Conservation (phyloP, 2,888 invertebrate genomes). For the Netelia melanura region DNA sequence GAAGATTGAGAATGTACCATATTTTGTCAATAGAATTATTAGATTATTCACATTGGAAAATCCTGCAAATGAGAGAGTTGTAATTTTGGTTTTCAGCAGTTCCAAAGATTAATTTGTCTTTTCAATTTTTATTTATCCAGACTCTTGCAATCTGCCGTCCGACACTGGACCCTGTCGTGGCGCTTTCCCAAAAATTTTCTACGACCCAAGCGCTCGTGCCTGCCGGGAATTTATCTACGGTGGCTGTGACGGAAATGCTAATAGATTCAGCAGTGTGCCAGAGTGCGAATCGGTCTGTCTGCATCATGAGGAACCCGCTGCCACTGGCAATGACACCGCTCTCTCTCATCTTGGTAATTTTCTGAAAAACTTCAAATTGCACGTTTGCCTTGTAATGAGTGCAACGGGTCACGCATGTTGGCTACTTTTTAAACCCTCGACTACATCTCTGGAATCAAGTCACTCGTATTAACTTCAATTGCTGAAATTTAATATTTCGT, state of each 20-base stretch:
- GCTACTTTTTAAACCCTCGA: background rate
- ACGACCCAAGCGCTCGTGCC: constrained; percentile 86
- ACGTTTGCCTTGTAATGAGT: background rate
- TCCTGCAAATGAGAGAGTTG: background rate
- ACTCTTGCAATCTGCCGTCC: constrained; percentile 89
- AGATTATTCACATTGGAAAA: background rate
- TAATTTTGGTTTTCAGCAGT: constrained; percentile 3
- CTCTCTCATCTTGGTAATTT: constrained; percentile 81
- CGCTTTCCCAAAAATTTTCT: constrained; percentile 89
- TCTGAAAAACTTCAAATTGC: background rate
- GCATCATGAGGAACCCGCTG: constrained; percentile 86
- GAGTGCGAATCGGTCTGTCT: constrained; percentile 92
- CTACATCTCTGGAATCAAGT: background rate
- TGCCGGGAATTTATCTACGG: constrained; percentile 92
- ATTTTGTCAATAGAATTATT: constrained; percentile 31
- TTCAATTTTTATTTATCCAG: constrained; percentile 83
- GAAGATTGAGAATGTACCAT: background rate
- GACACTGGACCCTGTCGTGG: constrained; percentile 91
- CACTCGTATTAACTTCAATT: background rate
- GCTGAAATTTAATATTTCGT: background rate
- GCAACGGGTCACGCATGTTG: background rate
- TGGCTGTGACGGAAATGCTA: constrained; percentile 94
- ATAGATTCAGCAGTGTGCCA: constrained; percentile 91
- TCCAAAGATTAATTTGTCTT: no score
- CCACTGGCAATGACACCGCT: constrained; percentile 83